Conservation (phyloP, 2,797 vertebrate species). For the Thaleichthys pacificus region DNA sequence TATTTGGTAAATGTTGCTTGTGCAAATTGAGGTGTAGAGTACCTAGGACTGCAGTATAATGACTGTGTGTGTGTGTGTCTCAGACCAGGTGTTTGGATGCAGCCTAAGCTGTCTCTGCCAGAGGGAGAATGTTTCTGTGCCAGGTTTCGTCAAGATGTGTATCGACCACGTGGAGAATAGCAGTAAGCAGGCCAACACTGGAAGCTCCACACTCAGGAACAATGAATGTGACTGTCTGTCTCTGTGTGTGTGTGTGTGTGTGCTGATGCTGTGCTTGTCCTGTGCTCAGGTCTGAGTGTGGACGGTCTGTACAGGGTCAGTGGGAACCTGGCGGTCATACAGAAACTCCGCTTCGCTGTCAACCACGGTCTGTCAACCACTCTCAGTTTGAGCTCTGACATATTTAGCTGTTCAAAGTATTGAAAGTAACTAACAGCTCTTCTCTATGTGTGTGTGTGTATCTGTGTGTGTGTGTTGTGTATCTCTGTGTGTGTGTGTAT, state of each 20-base stretch:
- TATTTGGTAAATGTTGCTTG: background rate
- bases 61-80: slow-evolving; percentile 25
- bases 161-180: slow-evolving; percentile 95
- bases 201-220: background rate
- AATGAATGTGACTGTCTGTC: background rate
- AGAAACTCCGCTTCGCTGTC: slow-evolving; percentile 96
- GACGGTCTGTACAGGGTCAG: slow-evolving; percentile 97
- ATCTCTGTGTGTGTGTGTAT: background rate
- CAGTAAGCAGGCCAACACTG: slow-evolving; percentile 71
- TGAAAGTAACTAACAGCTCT: background rate
- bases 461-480: too few species aligned
- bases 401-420: background rate
- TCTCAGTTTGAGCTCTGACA: too few species aligned
- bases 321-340: slow-evolving; percentile 97
- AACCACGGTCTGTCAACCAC: slow-evolving; percentile 83
- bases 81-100: slow-evolving; percentile 98
- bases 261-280: background rate
- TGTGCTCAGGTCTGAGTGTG: slow-evolving; percentile 80
- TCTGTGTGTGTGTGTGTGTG: background rate
- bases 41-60: background rate
- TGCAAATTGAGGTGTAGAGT: background rate
- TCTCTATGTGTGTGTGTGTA: background rate
- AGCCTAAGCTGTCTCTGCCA: slow-evolving; percentile 91
- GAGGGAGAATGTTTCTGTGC: slow-evolving; percentile 90
- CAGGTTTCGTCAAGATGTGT: slow-evolving; percentile 91